Conservation (phyloP, 2,888 invertebrate genomes). For the Tetragonisca angustula region DNA sequence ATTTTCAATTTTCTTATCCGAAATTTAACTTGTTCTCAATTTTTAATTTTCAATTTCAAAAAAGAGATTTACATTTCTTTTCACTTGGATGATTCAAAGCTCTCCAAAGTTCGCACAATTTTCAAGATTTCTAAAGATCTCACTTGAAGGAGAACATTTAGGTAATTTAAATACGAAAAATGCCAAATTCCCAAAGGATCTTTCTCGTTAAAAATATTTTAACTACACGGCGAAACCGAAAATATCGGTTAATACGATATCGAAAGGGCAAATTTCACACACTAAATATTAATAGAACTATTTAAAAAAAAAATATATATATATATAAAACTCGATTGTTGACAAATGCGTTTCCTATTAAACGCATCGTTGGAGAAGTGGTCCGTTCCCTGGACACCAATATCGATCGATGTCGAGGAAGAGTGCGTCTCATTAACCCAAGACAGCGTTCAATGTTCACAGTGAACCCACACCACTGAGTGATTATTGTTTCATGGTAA, state of each 20-base stretch:
- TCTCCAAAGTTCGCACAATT: too few species aligned
- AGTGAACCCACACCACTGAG: slow-evolving; percentile 26
- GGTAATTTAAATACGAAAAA: neutral
- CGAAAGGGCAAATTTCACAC: neutral
- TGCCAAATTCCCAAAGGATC: neutral
- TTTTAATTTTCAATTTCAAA: neutral
- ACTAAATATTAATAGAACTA: neutral
- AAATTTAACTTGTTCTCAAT: neutral
- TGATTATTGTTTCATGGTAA: slow-evolving; percentile 35
- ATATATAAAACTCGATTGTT: neutral
- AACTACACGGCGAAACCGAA: too few species aligned
- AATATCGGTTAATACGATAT: too few species aligned
- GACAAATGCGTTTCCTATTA: neutral
- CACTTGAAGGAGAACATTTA: too few species aligned
- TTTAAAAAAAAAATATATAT: neutral
- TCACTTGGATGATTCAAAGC: neutral
- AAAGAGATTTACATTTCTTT: neutral
- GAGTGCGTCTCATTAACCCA: slow-evolving; percentile 46
- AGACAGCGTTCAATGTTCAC: slow-evolving; percentile 42
- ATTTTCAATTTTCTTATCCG: neutral
- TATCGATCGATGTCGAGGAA: slow-evolving; percentile 74
- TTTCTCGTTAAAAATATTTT: neutral
- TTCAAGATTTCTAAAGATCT: neutral
- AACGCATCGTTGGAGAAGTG: slow-evolving; percentile 12
- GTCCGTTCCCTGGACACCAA: slow-evolving; percentile 63